phyloP scores from a whole-genome alignment of 2,888 invertebrate species.

The Pammene aurita region DNA sequence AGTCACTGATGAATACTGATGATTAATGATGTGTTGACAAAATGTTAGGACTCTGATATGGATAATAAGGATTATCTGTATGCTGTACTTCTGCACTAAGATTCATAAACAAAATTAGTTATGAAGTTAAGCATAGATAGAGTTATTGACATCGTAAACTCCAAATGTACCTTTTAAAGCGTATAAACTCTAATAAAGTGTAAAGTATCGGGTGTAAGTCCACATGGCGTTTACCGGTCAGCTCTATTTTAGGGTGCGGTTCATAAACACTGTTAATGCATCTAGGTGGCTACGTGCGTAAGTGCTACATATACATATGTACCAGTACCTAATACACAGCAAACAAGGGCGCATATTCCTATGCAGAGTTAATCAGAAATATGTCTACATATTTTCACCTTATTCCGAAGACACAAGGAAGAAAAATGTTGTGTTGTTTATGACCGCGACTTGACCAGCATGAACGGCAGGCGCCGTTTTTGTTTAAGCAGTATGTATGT shows the following conservation, averaged over 20 bases:
- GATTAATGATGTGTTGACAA: constrained; percentile 7
- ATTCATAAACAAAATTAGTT: background rate
- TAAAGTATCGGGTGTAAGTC: constrained; percentile 21
- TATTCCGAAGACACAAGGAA: background rate
- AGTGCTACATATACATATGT: constrained; percentile 19
- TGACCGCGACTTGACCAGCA: background rate
- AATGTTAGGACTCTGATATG: background rate
- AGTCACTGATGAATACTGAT: constrained; percentile 6
- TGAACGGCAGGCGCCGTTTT: constrained; percentile 13
- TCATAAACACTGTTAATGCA: constrained; percentile 39
- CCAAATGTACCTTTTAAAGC: background rate
- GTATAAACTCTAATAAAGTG: constrained; percentile 2
- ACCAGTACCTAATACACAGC: constrained; percentile 1
- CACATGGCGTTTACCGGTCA: constrained; percentile 35
- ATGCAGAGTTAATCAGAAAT: background rate
- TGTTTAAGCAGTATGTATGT: constrained; percentile 7
- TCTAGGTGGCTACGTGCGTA: constrained; percentile 37
- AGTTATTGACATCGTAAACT: constrained; percentile 19
- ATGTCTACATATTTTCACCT: background rate
- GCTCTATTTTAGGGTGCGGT: constrained; percentile 37
- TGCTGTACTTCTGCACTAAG: background rate
- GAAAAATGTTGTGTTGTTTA: background rate
- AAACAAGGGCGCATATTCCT: background rate
- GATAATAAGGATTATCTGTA: background rate
- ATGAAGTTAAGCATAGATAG: background rate